These are phyloP conservation scores for Clarias magur DNA, from an alignment of 2,113 vertebrate species.

Conservation along the genomic window DNA sequence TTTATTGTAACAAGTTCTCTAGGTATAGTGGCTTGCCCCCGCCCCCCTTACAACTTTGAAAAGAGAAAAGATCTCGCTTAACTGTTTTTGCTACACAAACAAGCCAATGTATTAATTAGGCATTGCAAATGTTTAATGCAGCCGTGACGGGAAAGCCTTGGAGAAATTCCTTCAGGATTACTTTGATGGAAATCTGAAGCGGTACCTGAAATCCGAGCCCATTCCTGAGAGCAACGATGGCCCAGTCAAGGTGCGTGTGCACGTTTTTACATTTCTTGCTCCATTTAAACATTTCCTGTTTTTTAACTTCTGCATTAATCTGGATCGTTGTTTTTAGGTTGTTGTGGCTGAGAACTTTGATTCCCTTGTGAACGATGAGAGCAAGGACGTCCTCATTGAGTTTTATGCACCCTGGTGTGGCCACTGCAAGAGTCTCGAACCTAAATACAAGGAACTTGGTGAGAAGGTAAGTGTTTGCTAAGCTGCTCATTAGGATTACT, in stretches of 20 bases:
- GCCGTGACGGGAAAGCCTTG: constrained; percentile 92
- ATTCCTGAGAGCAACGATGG: constrained; percentile 91
- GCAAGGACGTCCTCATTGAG: constrained; percentile 95
- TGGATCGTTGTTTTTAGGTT: constrained; percentile 71
- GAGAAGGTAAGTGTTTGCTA: constrained; percentile 80
- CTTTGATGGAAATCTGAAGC: constrained; percentile 90
- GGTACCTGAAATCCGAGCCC: constrained; percentile 92
- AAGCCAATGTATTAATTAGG: constrained; percentile 71
- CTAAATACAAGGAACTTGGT: constrained; percentile 93
- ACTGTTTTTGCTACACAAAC: not conserved
- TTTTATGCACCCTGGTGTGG: constrained; percentile 99
- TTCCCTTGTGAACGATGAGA: constrained; percentile 89
- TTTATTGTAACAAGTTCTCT: not conserved
- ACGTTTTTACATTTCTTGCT: not conserved
- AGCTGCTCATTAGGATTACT: not conserved
- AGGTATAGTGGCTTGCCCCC: not conserved
- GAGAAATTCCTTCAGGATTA: constrained; percentile 91
- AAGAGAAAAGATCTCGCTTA: not conserved
- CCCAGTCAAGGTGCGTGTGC: constrained; percentile 86
- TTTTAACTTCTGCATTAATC: not conserved
- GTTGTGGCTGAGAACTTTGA: constrained; percentile 97
- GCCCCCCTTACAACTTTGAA: not conserved
- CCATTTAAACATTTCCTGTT: not conserved
- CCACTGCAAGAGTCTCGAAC: constrained; percentile 97
- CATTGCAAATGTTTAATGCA: constrained; percentile 82